Conservation (phyloP, 2,113 vertebrate genomes). For the Brienomyrus brachyistius region DNA sequence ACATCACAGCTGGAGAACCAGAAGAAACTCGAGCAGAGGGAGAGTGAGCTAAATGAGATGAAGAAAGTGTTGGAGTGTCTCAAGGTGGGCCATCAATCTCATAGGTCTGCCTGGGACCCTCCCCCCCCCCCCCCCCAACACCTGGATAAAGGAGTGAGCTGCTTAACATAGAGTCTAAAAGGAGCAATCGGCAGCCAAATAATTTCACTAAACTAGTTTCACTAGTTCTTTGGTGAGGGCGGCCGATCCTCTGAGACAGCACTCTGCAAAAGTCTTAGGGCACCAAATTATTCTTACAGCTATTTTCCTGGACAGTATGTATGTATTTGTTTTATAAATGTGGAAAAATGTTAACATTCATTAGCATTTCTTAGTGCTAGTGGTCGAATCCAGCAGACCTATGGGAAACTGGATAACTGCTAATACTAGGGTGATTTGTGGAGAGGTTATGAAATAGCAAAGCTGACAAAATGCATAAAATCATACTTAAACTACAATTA, state of each 20-base stretch:
- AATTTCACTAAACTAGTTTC: not conserved
- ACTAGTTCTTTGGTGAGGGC: not conserved
- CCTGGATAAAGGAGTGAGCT: not conserved
- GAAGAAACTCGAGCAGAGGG: conserved; percentile 53
- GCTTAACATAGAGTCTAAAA: not conserved
- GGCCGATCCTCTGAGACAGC: no score
- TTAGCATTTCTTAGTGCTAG: not conserved
- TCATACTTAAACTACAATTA: not conserved
- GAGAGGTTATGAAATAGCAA: not conserved
- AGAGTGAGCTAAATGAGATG: conserved; percentile 62
- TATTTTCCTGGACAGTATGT: not conserved
- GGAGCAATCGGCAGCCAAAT: not conserved
- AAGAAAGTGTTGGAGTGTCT: conserved; percentile 57
- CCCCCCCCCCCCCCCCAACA: no score
- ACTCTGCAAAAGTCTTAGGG: not conserved
- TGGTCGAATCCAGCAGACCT: not conserved
- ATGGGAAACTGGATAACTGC: not conserved
- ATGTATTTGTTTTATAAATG: not conserved
- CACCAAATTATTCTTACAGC: not conserved
- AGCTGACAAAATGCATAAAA: not conserved
- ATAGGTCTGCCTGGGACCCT: not conserved
- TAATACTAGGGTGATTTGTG: not conserved
- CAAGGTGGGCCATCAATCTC: conserved; percentile 43
- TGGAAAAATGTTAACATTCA: not conserved
- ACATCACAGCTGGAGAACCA: conserved; percentile 50